Evolutionary conservation across 2,888 invertebrate genomes (phyloP).

Genomic region (Celastrina argiolus): DNA sequence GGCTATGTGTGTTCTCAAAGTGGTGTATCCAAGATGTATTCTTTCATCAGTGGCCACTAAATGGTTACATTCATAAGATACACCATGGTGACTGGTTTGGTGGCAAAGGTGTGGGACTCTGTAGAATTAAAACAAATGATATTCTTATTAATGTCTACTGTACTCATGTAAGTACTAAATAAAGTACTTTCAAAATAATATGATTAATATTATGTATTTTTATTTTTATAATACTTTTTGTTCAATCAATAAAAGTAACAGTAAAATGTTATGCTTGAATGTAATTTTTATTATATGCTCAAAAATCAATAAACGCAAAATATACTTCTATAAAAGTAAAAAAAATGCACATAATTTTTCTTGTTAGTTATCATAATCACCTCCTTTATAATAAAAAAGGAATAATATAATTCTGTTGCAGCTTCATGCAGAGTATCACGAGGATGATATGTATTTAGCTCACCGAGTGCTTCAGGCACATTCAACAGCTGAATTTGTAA

Average conservation of each 20-base stretch:
- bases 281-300: no score
- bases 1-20: conserved; percentile 91
- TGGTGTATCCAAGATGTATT: conserved; percentile 91
- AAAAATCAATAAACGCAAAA: not conserved
- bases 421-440: conserved; percentile 96
- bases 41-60: conserved; percentile 96
- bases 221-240: no score
- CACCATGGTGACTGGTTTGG: conserved; percentile 99
- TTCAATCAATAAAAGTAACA: no score
- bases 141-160: conserved; percentile 90
- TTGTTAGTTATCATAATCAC: no score
- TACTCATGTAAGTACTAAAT: conserved; percentile 87
- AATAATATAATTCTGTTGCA: conserved; percentile 47
- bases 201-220: no score
- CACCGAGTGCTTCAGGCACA: conserved; percentile 96
- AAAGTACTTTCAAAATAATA: no score
- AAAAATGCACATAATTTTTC: no score
- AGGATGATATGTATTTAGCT: conserved; percentile 91
- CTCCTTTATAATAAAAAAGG: no score
- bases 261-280: no score
- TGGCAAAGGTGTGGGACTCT: conserved; percentile 95
- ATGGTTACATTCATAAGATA: conserved; percentile 96
- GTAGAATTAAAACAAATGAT: conserved; percentile 83
- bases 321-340: no score
- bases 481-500: conserved; percentile 96